Conservation (phyloP, 92 coral and sea anemone genomes). For the Isaurus tuberculatus region DNA sequence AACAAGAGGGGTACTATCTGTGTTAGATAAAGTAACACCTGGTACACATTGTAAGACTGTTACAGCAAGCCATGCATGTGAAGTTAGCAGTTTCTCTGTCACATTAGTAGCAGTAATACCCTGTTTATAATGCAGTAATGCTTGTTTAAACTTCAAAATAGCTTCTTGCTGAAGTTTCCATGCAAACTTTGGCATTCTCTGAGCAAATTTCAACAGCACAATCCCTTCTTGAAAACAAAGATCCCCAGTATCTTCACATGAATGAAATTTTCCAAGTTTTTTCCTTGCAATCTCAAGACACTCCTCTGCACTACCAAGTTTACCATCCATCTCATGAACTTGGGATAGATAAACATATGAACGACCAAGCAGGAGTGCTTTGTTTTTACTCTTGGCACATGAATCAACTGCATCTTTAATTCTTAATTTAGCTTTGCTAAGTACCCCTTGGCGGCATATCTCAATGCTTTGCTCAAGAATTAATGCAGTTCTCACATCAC, state of each 20-base stretch:
- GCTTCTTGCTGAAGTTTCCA: conserved; percentile 81
- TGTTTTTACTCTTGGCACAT: conserved; percentile 80
- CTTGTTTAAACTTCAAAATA: conserved; percentile 76
- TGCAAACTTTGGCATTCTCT: conserved; percentile 77
- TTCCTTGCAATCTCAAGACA: conserved; percentile 87
- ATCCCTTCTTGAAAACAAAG: conserved; percentile 86
- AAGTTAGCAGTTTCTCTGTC: conserved; percentile 65
- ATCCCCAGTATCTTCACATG: conserved; percentile 91
- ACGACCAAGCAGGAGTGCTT: conserved; percentile 80
- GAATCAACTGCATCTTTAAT: conserved; percentile 83
- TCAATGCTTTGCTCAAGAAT: conserved; percentile 87
- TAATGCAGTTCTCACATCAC: conserved; percentile 75
- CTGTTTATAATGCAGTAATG: conserved; percentile 67
- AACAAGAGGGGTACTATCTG: conserved; percentile 45
- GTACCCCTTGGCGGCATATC: conserved; percentile 72
- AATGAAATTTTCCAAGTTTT: conserved; percentile 71
- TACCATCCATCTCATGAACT: conserved; percentile 82
- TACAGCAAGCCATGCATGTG: conserved; percentile 75
- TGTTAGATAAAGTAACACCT: conserved; percentile 2
- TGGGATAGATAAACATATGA: conserved; percentile 85
- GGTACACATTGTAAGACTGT: conserved; percentile 64
- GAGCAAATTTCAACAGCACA: conserved; percentile 78
- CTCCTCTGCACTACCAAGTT: conserved; percentile 93
- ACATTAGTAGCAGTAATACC: conserved; percentile 63
- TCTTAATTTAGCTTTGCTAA: conserved; percentile 78